Evolutionary conservation across 2,888 invertebrate genomes (phyloP).

Genomic region (Asteroscopus sphinx): DNA sequence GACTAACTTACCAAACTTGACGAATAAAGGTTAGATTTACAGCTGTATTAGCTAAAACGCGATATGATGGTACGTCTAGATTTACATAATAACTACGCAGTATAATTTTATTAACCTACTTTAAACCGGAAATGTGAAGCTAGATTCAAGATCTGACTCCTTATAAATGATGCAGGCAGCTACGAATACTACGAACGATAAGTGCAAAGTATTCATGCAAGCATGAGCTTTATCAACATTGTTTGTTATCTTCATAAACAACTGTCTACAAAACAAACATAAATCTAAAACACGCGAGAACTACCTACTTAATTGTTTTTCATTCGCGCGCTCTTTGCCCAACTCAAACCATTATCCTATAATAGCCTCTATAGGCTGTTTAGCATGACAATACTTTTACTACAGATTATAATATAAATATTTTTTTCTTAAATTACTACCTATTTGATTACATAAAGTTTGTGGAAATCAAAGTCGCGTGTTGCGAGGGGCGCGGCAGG

Average conservation of each 20-base stretch:
- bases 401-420: constrained; percentile 41
- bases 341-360: constrained; percentile 5
- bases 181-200: neutral
- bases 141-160: constrained; percentile 9
- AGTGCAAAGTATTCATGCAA: no score
- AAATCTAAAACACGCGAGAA: neutral
- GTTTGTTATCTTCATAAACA: neutral
- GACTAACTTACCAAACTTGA: constrained; percentile 30
- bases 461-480: constrained; percentile 77
- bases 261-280: neutral
- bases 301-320: neutral
- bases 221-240: neutral
- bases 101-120: constrained; percentile 21
- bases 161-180: neutral
- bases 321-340: constrained; percentile 1
- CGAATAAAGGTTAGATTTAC: constrained; percentile 15
- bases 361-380: no score
- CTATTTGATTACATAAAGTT: constrained; percentile 75
- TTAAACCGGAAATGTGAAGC: constrained; percentile 9
- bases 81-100: constrained; percentile 27
- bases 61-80: constrained; percentile 15
- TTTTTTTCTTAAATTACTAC: constrained; percentile 61
- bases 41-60: constrained; percentile 17
- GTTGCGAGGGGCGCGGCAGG: constrained; percentile 63
- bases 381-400: constrained; percentile 29